These are phyloP conservation scores for Etheostoma perlongum DNA, from an alignment of 2,797 vertebrate species.

Conservation along the genomic window DNA sequence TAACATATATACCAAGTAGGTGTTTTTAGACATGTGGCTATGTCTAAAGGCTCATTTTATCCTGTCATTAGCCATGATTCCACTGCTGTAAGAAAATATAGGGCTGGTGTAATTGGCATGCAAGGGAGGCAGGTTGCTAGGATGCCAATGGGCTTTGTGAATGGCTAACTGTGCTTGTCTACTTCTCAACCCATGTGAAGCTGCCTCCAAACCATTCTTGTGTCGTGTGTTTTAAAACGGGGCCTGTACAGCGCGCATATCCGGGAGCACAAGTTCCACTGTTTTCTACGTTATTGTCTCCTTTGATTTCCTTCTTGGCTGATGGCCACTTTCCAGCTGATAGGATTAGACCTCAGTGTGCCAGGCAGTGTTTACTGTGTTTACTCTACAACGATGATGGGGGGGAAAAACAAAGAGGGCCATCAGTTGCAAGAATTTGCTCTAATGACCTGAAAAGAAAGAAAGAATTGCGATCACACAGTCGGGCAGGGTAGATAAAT, in stretches of 20 bases:
- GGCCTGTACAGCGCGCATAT: constrained; percentile 43
- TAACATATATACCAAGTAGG: not conserved
- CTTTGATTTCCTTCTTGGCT: constrained; percentile 70
- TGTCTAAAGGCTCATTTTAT: constrained; percentile 42
- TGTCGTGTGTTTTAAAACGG: constrained; percentile 46
- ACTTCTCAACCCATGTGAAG: constrained; percentile 61
- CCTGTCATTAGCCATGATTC: constrained; percentile 39
- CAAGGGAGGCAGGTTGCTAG: constrained; percentile 70
- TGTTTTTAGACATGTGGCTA: constrained; percentile 26
- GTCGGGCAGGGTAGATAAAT: constrained; percentile 37
- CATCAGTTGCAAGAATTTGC: constrained; percentile 62
- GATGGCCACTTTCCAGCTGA: constrained; percentile 67
- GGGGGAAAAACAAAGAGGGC: constrained; percentile 61
- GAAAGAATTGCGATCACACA: constrained; percentile 47
- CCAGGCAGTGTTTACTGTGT: constrained; percentile 71
- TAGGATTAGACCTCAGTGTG: constrained; percentile 73
- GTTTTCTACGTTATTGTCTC: constrained; percentile 51
- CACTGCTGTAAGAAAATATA: constrained; percentile 57
- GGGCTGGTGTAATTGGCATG: constrained; percentile 74
- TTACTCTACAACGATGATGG: constrained; percentile 58
- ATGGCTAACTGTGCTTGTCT: constrained; percentile 69
- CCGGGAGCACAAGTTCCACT: constrained; percentile 45
- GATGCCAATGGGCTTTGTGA: constrained; percentile 66
- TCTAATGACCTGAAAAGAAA: constrained; percentile 70
- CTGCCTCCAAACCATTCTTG: constrained; percentile 53